Base-by-base conservation (phyloP, 2,888 invertebrate species). In the Chymomyza fuscimana region DNA sequence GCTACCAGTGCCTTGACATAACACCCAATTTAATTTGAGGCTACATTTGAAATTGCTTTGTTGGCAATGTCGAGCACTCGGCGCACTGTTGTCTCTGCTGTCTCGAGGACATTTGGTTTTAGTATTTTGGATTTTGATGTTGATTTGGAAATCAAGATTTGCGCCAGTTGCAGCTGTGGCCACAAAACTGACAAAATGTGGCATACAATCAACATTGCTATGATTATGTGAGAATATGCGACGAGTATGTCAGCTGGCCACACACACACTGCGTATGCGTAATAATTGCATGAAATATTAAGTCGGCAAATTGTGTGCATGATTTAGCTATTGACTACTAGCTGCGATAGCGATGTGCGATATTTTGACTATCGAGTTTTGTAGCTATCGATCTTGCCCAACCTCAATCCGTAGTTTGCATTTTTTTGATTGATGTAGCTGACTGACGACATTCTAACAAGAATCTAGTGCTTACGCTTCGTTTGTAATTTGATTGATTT, bases 401-500 rank as follows among this genome's bases (percentile, higher is more conserved):
- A 25, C 2, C 4, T 36, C 36, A 36, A 25, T 25, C 4, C 25
- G 36, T 9, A 36, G 0, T 36, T 36, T 15, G 40, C 40, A 46
- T 4, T 46, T 46, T 46, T 46, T 2, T 10, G 40, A 40, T 10
- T 40, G 40, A 32, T 19, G 19, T 3, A 32, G 32, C 5, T 32
- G 32, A 32, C 32, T 7, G 32, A 32, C 4, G 32, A 46, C 40
- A 10, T 9, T 40, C 40, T 40, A 10, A 71, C 72, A 82, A 82
- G 73, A 78, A 85, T 84, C 76, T 73, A 54, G 59, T 32, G 66
- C 62, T 68, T 67, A 46, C 63, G 67, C 77, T 71, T 66, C 50
- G 66, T 16, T 51, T 74, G 73, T 76, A 73, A 73, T 77, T 72
- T 75, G 76, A 82, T 82, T 76, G 76, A 80, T 84, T 73, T 73